A percentile compares a stretch with the other conserved stretches of the same genome.
Evolutionary conservation across 2,113 vertebrate genomes (phyloP).

Genomic region (Pelvicachromis taeniatus): DNA sequence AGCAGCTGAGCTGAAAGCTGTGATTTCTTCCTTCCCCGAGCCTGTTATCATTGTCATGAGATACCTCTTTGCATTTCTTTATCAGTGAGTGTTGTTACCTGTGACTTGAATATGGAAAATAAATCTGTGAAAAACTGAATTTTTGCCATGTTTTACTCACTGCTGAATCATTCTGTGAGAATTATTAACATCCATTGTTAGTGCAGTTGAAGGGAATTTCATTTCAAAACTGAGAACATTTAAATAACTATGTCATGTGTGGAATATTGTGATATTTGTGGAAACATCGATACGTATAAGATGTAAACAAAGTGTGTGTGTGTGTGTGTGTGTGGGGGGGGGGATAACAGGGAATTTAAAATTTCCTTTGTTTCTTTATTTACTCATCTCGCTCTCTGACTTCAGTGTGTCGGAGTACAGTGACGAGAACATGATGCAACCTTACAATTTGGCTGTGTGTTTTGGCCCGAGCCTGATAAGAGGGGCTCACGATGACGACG

Average conservation of each 20-base stretch:
- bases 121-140: rapidly evolving
- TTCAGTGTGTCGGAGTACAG: slow-evolving; percentile 83
- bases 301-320: not conserved
- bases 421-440: slow-evolving; percentile 89
- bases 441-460: slow-evolving; percentile 86
- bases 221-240: not conserved
- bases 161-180: not conserved
- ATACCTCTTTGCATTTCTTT: slow-evolving; percentile 88
- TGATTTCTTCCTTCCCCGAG: slow-evolving; percentile 72
- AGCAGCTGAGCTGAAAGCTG: slow-evolving; percentile 62
- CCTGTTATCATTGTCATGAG: slow-evolving; percentile 79
- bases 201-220: not conserved
- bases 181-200: not conserved
- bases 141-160: not conserved
- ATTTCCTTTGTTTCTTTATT: not conserved
- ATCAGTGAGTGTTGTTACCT: slow-evolving; percentile 78
- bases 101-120: not conserved
- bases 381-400: not conserved
- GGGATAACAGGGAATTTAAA: not conserved
- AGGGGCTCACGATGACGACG: slow-evolving; percentile 70
- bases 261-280: not conserved
- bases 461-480: slow-evolving; percentile 82
- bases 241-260: not conserved
- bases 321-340: no score
- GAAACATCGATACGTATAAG: not conserved